Evolutionary conservation across 2,113 vertebrate genomes (phyloP).

Genomic region (Nesogale talazaci): DNA sequence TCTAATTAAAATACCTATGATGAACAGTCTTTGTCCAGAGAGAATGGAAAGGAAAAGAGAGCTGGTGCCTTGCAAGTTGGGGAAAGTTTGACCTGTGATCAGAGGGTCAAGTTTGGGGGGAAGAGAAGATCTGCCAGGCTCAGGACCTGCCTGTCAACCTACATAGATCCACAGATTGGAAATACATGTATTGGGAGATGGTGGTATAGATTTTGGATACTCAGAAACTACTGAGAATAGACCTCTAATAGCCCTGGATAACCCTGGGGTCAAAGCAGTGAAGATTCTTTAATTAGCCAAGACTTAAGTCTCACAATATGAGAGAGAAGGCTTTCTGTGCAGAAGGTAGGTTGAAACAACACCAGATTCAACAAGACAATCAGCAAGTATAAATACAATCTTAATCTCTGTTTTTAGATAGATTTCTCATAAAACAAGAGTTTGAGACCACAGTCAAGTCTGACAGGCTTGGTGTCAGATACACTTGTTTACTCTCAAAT

Average conservation of each 20-base stretch:
- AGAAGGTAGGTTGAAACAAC: not conserved
- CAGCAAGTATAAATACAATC: not conserved
- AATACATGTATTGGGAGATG: not conserved
- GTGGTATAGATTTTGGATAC: not conserved
- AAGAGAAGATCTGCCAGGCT: not conserved
- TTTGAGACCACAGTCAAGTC: not conserved
- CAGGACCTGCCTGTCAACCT: not conserved
- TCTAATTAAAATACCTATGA: not conserved
- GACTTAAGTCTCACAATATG: not conserved
- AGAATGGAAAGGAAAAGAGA: no score
- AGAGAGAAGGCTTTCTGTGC: not conserved
- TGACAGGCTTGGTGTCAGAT: not conserved
- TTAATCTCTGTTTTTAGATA: not conserved
- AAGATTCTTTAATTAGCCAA: slow-evolving; percentile 12
- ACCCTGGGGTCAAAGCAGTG: not conserved
- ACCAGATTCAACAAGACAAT: not conserved
- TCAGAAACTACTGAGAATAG: not conserved
- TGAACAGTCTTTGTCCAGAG: slow-evolving; percentile 1
- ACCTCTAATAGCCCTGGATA: not conserved
- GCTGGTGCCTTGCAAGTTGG: not conserved
- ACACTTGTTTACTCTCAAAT: not conserved
- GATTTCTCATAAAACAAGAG: not conserved
- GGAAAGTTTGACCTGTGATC: not conserved
- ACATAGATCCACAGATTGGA: not conserved
- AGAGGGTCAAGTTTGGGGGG: not conserved